These are phyloP conservation scores for Sylvilagus floridanus DNA, from an alignment of 2,797 vertebrate genomes.

Conservation along the genomic window DNA sequence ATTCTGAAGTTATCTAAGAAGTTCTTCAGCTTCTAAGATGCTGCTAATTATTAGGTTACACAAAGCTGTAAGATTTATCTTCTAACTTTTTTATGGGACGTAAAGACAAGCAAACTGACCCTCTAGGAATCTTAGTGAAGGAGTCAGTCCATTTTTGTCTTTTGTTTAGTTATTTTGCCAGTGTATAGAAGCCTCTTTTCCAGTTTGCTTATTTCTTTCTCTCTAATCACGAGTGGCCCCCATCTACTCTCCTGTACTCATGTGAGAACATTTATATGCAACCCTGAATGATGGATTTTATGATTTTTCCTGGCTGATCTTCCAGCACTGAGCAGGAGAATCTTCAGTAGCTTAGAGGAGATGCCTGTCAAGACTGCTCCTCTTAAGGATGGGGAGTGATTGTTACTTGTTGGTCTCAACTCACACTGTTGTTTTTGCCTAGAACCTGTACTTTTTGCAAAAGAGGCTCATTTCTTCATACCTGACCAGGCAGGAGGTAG, in stretches of 20 bases:
- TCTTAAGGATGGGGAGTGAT: not conserved
- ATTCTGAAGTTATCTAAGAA: conserved; percentile 52
- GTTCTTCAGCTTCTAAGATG: conserved; percentile 26
- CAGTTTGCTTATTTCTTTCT: conserved; percentile 54
- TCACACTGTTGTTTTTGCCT: conserved; percentile 46
- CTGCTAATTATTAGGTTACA: conserved; percentile 57
- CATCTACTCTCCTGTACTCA: not conserved
- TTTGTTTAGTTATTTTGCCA: conserved; percentile 40
- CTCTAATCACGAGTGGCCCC: not conserved
- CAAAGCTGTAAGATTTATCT: not conserved
- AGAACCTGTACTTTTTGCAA: conserved; percentile 34
- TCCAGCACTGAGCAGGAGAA: conserved; percentile 12
- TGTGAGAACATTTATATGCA: conserved; percentile 15
- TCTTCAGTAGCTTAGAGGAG: conserved; percentile 33
- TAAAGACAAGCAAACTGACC: not conserved
- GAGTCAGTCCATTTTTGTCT: not conserved
- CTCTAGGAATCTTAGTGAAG: conserved; percentile 46
- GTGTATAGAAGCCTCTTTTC: not conserved
- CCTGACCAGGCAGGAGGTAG: not conserved
- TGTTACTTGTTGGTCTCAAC: conserved; percentile 45
- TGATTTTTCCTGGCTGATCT: not conserved
- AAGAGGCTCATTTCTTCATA: conserved; percentile 38
- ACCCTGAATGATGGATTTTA: conserved; percentile 2
- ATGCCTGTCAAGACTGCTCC: not conserved
- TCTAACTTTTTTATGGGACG: conserved; percentile 45